phyloP scores from a whole-genome alignment of 2,888 invertebrate genomes.

The Caenorhabditis sinica region DNA sequence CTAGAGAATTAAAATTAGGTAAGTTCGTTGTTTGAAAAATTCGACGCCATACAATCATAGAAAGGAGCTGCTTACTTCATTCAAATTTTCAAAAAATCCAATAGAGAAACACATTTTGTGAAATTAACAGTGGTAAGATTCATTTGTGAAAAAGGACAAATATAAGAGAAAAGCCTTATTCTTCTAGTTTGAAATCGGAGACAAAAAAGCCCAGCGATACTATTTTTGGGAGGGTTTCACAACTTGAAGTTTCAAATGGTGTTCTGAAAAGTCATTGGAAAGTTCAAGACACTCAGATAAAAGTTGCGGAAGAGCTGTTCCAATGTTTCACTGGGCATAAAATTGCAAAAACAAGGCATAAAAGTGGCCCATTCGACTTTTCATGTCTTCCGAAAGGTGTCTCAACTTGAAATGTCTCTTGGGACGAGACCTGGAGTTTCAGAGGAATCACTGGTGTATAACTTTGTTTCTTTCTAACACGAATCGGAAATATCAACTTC shows the following conservation, averaged over 20 bases:
- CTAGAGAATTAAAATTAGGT: not conserved
- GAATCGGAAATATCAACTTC: slow-evolving; percentile 21
- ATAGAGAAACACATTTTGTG: not conserved
- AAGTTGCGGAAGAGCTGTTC: not conserved
- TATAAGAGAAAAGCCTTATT: not conserved
- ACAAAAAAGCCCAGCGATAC: not conserved
- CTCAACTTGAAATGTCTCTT: slow-evolving; percentile 13
- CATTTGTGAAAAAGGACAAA: not conserved
- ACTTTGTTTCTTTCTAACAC: slow-evolving; percentile 2
- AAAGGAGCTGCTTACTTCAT: too few relatives aligned
- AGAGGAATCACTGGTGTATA: not conserved
- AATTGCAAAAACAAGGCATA: slow-evolving; percentile 19
- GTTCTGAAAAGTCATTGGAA: not conserved
- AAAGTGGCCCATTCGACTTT: not conserved
- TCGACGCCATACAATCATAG: too few relatives aligned
- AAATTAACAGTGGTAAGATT: not conserved
- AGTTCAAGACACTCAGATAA: too few relatives aligned
- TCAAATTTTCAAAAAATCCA: not conserved
- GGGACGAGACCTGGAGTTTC: slow-evolving; percentile 17
- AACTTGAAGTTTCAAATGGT: not conserved
- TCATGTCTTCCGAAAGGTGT: slow-evolving; percentile 43
- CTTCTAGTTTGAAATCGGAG: slow-evolving; percentile 1
- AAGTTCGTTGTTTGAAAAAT: too few relatives aligned
- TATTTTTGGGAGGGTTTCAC: not conserved
- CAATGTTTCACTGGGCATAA: slow-evolving; percentile 1